phyloP scores from a whole-genome alignment of 1,140 invertebrate species.

The Steinernema feltiae region DNA sequence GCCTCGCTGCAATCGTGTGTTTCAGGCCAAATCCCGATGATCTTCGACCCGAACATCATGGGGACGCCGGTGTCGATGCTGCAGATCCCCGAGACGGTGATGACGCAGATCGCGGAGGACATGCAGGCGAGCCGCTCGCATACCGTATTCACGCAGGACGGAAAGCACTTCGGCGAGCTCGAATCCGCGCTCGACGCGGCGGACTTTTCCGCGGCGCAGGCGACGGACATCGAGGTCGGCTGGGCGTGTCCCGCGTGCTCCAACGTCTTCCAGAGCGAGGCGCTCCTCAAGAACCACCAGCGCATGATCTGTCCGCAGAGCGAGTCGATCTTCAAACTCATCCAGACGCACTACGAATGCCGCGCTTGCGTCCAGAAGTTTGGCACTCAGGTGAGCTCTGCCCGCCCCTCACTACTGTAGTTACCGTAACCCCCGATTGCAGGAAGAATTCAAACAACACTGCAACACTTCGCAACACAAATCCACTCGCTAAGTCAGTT shows the following conservation, averaged over 20 bases:
- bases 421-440: background rate
- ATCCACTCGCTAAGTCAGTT: background rate
- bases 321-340: conserved; percentile 45
- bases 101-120: conserved; percentile 45
- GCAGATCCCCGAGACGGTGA: conserved; percentile 52
- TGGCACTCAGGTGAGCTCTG: conserved; percentile 48
- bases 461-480: conserved; percentile 26
- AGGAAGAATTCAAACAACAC: conserved; percentile 35
- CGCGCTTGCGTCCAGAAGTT: conserved; percentile 37
- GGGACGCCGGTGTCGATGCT: conserved; percentile 50
- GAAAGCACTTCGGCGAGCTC: conserved; percentile 36
- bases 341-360: conserved; percentile 56
- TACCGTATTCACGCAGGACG: conserved; percentile 47
- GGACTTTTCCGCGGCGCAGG: conserved; percentile 6
- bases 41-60: conserved; percentile 45
- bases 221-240: conserved; percentile 44
- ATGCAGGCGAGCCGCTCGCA: conserved; percentile 31
- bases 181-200: conserved; percentile 18
- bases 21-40: conserved; percentile 22
- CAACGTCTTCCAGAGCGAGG: conserved; percentile 54
- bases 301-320: conserved; percentile 44
- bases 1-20: background rate
- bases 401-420: background rate
- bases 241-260: conserved; percentile 52
- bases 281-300: conserved; percentile 51